Evolutionary conservation across 2,888 invertebrate genomes (phyloP), one percentile per base, ranked within the genome.

Genomic region (Halictus ligatus): DNA sequence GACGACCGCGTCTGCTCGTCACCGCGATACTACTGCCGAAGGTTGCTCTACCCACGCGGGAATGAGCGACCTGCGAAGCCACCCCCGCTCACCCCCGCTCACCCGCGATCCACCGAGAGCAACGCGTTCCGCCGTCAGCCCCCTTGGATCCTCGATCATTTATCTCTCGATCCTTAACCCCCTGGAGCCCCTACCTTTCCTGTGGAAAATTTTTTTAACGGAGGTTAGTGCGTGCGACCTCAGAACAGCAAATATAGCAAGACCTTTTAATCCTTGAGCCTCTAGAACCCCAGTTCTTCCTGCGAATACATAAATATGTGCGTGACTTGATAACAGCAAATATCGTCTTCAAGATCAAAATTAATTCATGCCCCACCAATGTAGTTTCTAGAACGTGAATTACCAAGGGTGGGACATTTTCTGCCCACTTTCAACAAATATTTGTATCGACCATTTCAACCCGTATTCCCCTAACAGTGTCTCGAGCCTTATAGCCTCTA

Each of bases 21-120:
- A 93, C 91, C 91, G 92, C 92, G 92, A 91, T 89, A 92, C 91
- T 91, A 93, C 93, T 93, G 93, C 87, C 91, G 91, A 84, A 84
- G 84, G 85, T 82, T 84, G 80, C 79, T 87, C 90, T 90, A 90
- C 89, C 88, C 90, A 90, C 92, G 92, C 92, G 89, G 91, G 92
- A 93, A 90, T 83, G 88, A 88, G 89, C 86, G 86, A 89, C 90
- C 91, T 83, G 80, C 91, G 88, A 88, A 84, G 58, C 89, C 85
- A 89, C 89, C 91, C 91, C 91, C 92, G 89, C 89, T 89, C 81
- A 89, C 90, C 91, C 89, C 89, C 86, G 89, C 89, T 89, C 81
- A 89, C 90, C 91, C 89, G 89, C 86, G 77, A 84, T 88, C 83
- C 74, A 6, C 2, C 50, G 7, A 46, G 29, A 71, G 82, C 75